Evolutionary conservation across 2,888 invertebrate genomes (phyloP).

Genomic region (Ochropleura plecta): DNA sequence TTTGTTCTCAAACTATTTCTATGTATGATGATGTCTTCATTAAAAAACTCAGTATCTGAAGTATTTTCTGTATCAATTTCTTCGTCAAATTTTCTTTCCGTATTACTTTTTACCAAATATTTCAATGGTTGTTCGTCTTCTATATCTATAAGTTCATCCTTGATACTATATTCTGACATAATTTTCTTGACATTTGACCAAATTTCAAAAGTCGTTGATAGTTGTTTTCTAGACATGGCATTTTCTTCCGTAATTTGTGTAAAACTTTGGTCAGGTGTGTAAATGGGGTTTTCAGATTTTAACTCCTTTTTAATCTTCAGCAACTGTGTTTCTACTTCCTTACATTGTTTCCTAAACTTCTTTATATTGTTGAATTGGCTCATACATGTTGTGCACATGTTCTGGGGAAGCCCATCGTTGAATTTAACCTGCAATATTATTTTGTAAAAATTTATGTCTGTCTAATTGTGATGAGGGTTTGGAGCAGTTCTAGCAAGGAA

Average conservation of each 20-base stretch:
- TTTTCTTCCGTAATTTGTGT: slow-evolving; percentile 5
- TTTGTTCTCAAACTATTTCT: neutral
- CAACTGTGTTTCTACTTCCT: slow-evolving; percentile 65
- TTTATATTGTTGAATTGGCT: slow-evolving; percentile 63
- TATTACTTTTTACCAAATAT: neutral
- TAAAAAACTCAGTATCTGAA: neutral
- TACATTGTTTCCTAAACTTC: slow-evolving; percentile 74
- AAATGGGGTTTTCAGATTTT: neutral
- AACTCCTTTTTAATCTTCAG: slow-evolving; percentile 45
- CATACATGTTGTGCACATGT: slow-evolving; percentile 50
- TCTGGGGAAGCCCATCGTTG: slow-evolving; percentile 53
- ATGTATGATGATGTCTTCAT: neutral
- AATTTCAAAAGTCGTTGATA: neutral
- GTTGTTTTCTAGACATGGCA: neutral
- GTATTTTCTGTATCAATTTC: neutral
- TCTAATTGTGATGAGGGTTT: too few relatives aligned
- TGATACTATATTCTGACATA: slow-evolving; percentile 12
- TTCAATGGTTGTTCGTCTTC: slow-evolving; percentile 20
- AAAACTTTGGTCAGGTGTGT: neutral
- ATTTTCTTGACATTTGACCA: neutral
- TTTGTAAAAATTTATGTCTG: too few relatives aligned
- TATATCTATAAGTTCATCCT: slow-evolving; percentile 3
- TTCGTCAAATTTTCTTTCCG: neutral
- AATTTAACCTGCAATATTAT: slow-evolving; percentile 39
- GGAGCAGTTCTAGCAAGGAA: too few relatives aligned